These are phyloP conservation scores for Sebastes minor DNA, from an alignment of 2,797 vertebrate species.

Conservation along the genomic window DNA sequence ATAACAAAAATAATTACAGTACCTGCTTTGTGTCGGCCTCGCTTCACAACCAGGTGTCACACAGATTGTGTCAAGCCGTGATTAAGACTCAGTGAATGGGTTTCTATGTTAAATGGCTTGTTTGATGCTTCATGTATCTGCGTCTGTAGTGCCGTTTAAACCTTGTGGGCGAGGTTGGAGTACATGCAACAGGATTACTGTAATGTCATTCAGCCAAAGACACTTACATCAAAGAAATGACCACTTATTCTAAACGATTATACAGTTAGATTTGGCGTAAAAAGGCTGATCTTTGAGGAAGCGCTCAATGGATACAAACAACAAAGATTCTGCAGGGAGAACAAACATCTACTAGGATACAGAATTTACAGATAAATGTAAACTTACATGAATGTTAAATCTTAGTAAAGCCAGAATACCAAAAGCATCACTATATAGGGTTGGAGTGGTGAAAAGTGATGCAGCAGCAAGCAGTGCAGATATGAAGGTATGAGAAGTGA, in stretches of 20 bases:
- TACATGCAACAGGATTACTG: slow-evolving; percentile 18
- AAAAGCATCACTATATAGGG: background rate
- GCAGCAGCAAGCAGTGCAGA: too few relatives aligned
- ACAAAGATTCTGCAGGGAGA: background rate
- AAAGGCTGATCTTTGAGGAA: slow-evolving; percentile 11
- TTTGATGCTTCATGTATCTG: background rate
- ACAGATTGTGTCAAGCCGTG: slow-evolving; percentile 11
- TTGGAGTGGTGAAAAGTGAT: too few relatives aligned
- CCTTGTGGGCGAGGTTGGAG: background rate
- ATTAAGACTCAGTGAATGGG: background rate
- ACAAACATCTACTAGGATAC: background rate
- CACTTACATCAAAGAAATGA: slow-evolving; percentile 38
- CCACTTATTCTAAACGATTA: slow-evolving; percentile 36
- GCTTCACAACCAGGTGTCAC: slow-evolving; percentile 35
- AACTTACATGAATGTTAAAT: background rate
- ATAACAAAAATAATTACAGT: slow-evolving; percentile 48
- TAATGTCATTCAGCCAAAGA: slow-evolving; percentile 27
- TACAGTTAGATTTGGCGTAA: background rate
- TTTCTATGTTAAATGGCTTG: background rate
- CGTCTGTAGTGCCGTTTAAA: background rate
- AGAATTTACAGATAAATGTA: background rate
- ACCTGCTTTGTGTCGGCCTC: slow-evolving; percentile 4
- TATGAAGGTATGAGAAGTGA: too few relatives aligned
- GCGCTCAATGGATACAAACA: slow-evolving; percentile 1
- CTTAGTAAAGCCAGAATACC: background rate